Evolutionary conservation across 2,113 vertebrate genomes (phyloP), one percentile per base, ranked within the genome.

Genomic region (Oostethus manadensis): DNA sequence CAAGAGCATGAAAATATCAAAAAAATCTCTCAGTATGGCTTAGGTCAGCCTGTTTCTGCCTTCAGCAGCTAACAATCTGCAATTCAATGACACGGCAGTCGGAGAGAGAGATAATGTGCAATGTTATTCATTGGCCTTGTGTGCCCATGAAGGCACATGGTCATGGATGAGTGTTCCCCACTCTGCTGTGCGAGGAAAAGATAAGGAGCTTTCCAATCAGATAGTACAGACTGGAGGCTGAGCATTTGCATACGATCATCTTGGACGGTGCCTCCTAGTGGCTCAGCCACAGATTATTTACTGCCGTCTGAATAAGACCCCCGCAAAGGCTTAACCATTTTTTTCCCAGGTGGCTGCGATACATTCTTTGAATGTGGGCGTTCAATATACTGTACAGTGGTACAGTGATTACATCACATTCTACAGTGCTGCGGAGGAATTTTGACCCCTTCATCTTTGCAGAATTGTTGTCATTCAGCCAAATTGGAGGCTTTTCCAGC

Each of bases 61-160:
- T 38, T 54, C 29, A 54, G 33, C 8, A 11, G n/a, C n/a, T 48
- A 18, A 29, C 53, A 42, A 55, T 55, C 18, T 42, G 53, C 53
- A 55, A 55, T 55, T 55, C 18, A 40, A 40, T 40, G n/a, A 40
- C 33, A 3, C 17, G 17, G n/a, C 10, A 10, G 11, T 13, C 14
- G 35, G 11, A 15, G 14, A 11, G 53, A 40, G 35, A 42, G 33
- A 55, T 42, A 42, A 42, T 40, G 21, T 21, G 53, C 53, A 4
- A 1, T 3, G 53, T 35, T 40, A 55, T 40, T 55, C 35, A 16
- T 15, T 21, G 33, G 35, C 35, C 33, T 21, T 38, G 53, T 38
- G 33, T 14, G 18, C 38, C 38, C 38, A 14, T 21, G 35, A 3
- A 35, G 51, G 6, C 11, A 3, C 15, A 20, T 18, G 2, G 35